Percentiles rank a stretch among this genome's conserved stretches.
These are phyloP conservation scores for Mimachlamys varia DNA, from an alignment of 2,888 invertebrate genomes.

Conservation along the genomic window DNA sequence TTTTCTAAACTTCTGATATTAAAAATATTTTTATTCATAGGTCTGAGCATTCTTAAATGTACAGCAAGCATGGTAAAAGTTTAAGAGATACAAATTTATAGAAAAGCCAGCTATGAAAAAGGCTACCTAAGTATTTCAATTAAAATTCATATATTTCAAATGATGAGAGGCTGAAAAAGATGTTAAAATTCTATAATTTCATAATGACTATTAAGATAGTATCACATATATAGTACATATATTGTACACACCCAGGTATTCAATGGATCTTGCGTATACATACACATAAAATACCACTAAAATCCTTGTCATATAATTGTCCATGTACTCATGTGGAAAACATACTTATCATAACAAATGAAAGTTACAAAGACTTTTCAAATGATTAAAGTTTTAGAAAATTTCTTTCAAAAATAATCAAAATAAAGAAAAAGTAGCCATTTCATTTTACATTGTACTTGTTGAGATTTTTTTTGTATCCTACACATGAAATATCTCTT, in stretches of 20 bases:
- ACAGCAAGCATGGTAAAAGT: neutral
- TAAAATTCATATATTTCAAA: neutral
- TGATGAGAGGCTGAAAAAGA: neutral
- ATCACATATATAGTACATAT: neutral
- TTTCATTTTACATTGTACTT: too few relatives aligned
- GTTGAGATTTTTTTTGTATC: too few relatives aligned
- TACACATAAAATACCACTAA: neutral
- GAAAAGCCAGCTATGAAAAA: neutral
- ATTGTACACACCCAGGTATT: too few relatives aligned
- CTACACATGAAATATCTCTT: too few relatives aligned
- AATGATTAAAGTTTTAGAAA: too few relatives aligned
- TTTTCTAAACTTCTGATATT: neutral
- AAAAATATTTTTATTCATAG: neutral
- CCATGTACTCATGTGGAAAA: too few relatives aligned
- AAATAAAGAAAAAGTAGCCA: too few relatives aligned
- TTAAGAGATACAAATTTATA: too few relatives aligned
- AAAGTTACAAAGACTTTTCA: too few relatives aligned
- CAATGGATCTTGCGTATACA: too few relatives aligned
- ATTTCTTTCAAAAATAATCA: too few relatives aligned
- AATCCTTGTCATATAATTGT: neutral
- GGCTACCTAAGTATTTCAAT: neutral
- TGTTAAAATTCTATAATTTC: neutral
- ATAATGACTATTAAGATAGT: neutral
- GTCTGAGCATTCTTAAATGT: neutral
- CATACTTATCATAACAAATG: too few relatives aligned